Conservation (phyloP, 2,888 invertebrate genomes). For the Aphrophora alni region DNA sequence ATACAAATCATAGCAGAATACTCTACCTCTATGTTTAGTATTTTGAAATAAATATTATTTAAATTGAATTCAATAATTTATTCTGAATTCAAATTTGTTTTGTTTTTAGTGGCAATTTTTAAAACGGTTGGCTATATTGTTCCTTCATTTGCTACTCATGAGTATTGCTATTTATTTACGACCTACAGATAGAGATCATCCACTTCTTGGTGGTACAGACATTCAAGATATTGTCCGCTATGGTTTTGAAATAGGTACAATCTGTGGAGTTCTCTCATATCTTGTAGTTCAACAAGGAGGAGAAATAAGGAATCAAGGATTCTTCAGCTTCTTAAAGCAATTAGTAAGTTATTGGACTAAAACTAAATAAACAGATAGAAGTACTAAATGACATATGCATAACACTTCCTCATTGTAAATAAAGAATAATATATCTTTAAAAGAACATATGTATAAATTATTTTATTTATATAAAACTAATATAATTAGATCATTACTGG, state of each 20-base stretch:
- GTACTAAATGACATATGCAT: too few relatives aligned
- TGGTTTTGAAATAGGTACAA: conserved; percentile 83
- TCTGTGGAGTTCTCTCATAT: conserved; percentile 85
- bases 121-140: conserved; percentile 85
- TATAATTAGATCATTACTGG: too few relatives aligned
- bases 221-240: conserved; percentile 64
- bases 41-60: too few relatives aligned
- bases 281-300: conserved; percentile 91
- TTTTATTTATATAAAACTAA: too few relatives aligned
- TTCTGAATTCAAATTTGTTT: neutral
- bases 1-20: too few relatives aligned
- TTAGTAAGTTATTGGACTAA: conserved; percentile 67
- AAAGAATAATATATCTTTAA: too few relatives aligned
- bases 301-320: conserved; percentile 93
- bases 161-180: conserved; percentile 92
- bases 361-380: too few relatives aligned
- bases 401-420: too few relatives aligned
- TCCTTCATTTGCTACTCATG: conserved; percentile 85
- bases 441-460: too few relatives aligned
- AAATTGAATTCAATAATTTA: too few relatives aligned
- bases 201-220: conserved; percentile 63
- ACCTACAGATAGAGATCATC: conserved; percentile 69
- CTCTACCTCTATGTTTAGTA: too few relatives aligned
- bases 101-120: conserved; percentile 83
- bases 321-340: conserved; percentile 88